A percentile compares a stretch with the other conserved stretches of the same genome.
Evolutionary conservation across 2,888 invertebrate species (phyloP).

Genomic region (Polyommatus iphigenia): DNA sequence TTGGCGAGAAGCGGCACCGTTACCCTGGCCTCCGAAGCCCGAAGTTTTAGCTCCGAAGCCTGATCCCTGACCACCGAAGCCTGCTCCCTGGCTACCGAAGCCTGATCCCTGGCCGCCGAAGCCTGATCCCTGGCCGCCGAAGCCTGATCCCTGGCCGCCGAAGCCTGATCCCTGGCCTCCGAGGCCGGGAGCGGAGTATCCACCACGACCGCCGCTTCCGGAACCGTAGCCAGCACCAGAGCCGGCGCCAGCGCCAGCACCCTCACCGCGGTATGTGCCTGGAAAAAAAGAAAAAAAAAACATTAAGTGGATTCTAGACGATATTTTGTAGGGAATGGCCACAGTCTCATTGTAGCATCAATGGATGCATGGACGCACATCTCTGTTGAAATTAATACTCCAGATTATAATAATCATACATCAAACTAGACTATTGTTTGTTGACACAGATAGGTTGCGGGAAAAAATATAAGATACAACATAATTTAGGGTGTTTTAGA

Average conservation of each 20-base stretch:
- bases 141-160: constrained; percentile 37
- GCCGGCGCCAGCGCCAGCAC: constrained; percentile 51
- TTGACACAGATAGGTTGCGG: too few species aligned
- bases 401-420: too few species aligned
- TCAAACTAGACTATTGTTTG: too few species aligned
- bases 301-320: background rate
- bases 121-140: constrained; percentile 38
- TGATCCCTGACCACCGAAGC: constrained; percentile 40
- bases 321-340: too few species aligned
- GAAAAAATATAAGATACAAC: too few species aligned
- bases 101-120: constrained; percentile 38
- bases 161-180: constrained; percentile 37
- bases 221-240: constrained; percentile 36
- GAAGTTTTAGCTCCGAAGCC: constrained; percentile 41
- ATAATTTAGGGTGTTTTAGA: too few species aligned
- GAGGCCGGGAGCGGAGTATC: constrained; percentile 36
- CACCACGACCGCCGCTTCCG: constrained; percentile 40
- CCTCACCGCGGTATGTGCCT: constrained; percentile 74
- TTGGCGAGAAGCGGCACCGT: constrained; percentile 64
- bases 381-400: too few species aligned
- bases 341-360: too few species aligned
- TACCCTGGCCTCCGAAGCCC: constrained; percentile 46
- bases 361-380: too few species aligned
- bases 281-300: constrained; percentile 40
- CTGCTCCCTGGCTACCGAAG: constrained; percentile 36